These are phyloP conservation scores for Biston betularia DNA, from an alignment of 2,888 invertebrate species.

Conservation along the genomic window DNA sequence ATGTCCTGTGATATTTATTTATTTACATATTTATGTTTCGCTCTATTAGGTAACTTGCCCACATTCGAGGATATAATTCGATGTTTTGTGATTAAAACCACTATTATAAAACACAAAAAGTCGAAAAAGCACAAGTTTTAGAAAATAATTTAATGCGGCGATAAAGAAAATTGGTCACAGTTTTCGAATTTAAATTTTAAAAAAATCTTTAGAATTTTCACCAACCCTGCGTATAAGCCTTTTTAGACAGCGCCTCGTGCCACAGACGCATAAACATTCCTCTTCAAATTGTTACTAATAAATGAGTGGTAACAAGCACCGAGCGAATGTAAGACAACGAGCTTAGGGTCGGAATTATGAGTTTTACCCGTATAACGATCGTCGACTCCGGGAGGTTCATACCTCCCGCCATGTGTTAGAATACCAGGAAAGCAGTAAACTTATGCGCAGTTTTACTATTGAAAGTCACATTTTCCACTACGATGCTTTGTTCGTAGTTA, in stretches of 20 bases:
- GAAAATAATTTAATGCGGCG: no score
- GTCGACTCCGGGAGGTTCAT: conserved; percentile 61
- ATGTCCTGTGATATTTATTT: no score
- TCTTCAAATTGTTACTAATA: conserved; percentile 63
- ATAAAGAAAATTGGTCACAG: no score
- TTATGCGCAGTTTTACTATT: conserved; percentile 79
- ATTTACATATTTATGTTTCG: no score
- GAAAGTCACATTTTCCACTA: conserved; percentile 80
- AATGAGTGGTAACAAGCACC: conserved; percentile 62
- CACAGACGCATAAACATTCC: conserved; percentile 63
- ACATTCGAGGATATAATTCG: no score
- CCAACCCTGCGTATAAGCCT: conserved; percentile 32
- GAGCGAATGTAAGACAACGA: conserved; percentile 58
- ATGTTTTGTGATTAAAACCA: no score
- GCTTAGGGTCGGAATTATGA: conserved; percentile 58
- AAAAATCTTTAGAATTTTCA: not conserved
- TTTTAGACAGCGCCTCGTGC: conserved; percentile 48
- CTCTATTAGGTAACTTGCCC: no score
- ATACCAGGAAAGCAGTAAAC: conserved; percentile 76
- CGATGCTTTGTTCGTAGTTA: conserved; percentile 78
- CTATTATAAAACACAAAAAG: no score
- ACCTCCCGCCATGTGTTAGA: conserved; percentile 62
- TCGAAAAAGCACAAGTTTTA: no score
- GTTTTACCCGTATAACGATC: conserved; percentile 58
- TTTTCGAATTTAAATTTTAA: not conserved